Base-by-base conservation (phyloP, 2,888 invertebrate species). In the Coenonympha arcania region DNA sequence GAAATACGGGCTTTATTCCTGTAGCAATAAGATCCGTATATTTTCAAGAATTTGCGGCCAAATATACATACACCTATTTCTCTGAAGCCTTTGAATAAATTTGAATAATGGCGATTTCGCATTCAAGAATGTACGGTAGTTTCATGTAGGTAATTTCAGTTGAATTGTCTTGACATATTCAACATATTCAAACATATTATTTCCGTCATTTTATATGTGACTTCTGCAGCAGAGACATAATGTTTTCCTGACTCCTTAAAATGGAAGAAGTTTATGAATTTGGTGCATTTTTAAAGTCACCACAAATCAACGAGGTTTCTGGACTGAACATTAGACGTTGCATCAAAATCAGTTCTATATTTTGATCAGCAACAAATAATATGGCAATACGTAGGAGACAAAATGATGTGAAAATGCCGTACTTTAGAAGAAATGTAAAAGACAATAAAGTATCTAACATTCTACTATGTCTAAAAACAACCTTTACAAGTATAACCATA, bases 71-170 rank as follows among this genome's bases (percentile, higher is more conserved):
- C 43, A 54, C 34, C 46, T 28, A 49, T 55, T 49, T 43, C 56
- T 51, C 54, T 31, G 50, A 48, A 30, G 48, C 43, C 46, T 51
- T 54, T 56, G 54, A 54, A 56, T 56, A 56, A 51, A 56, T 56
- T 56, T 54, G 54, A 56, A 56, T 56, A 56, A 54, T 54, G 50
- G 46, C 24, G 34, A 51, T 45, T 46, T 42, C 33, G 34, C 46
- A 28, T 49, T 44, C 51, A 41, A 54, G 56, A 48, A 53, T 39
- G 13, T 53, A 43, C 52, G 48, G 48, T 41, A 52, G 46, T 45
- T 52, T 34, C 46, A 47, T 43, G 15, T 22, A 24, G 39, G 49
- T 52, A 47, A 52, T 55, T 52, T 55, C 46, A 37, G 37, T 47
- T 8, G 52, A 45, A 44, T 49, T 43, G 43, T 43, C 44, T 44